These are phyloP conservation scores for Euplexia lucipara DNA, from an alignment of 2,888 invertebrate species.

Conservation along the genomic window DNA sequence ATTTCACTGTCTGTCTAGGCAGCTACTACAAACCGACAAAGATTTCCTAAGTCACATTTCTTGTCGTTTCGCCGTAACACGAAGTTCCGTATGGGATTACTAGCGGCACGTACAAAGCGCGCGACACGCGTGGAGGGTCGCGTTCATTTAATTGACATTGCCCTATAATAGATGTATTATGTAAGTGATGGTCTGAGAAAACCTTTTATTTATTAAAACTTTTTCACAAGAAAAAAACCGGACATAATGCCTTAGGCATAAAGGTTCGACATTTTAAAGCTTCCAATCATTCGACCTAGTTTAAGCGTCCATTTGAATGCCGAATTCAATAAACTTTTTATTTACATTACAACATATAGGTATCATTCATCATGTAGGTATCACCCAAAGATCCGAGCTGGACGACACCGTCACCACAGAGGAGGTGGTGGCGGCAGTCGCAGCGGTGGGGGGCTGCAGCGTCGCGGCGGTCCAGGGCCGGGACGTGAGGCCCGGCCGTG, in stretches of 20 bases:
- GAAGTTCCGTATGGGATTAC: background rate
- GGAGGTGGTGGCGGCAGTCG: too few species aligned
- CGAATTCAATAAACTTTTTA: background rate
- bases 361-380: too few species aligned
- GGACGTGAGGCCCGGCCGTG: too few species aligned
- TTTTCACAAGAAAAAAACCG: too few species aligned
- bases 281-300: too few species aligned
- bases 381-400: too few species aligned
- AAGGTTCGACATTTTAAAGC: too few species aligned
- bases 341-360: too few species aligned
- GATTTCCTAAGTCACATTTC: conserved; percentile 2
- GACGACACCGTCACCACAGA: too few species aligned
- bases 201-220: background rate
- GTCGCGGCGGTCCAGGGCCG: too few species aligned
- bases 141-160: conserved; percentile 27
- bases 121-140: conserved; percentile 6
- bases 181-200: conserved; percentile 9
- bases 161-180: background rate
- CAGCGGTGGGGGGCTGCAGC: too few species aligned
- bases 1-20: background rate
- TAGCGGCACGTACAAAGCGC: conserved; percentile 3
- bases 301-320: background rate
- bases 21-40: background rate
- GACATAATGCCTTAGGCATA: too few species aligned
- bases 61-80: conserved; percentile 11